These are phyloP conservation scores for Pelusios castaneus DNA, from an alignment of 2,113 vertebrate species.

Conservation along the genomic window DNA sequence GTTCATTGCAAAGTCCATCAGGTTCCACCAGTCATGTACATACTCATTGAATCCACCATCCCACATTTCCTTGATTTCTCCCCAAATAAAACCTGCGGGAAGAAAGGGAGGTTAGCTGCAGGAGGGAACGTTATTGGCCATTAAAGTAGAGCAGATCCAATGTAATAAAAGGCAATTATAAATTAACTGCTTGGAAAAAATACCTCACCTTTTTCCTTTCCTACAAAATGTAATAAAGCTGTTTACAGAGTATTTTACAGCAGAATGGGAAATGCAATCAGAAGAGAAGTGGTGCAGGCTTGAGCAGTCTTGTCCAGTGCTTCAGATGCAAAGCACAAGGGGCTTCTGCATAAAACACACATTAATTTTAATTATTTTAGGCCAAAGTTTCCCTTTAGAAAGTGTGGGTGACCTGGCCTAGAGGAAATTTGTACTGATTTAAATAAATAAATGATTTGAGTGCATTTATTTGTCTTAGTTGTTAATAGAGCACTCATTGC, in stretches of 20 bases:
- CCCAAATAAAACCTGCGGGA: slow-evolving; percentile 93
- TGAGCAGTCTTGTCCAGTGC: neutral
- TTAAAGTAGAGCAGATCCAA: neutral
- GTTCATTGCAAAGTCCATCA: slow-evolving; percentile 99
- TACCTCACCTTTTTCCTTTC: neutral
- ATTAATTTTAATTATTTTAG: neutral
- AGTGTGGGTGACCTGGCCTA: neutral
- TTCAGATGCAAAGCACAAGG: neutral
- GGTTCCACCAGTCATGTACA: slow-evolving; percentile 97
- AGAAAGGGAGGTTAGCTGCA: slow-evolving; percentile 34
- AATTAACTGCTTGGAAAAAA: slow-evolving; percentile 36
- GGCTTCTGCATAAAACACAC: neutral
- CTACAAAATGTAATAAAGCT: neutral
- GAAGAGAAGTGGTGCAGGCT: neutral
- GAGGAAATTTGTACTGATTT: neutral
- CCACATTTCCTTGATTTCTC: slow-evolving; percentile 99
- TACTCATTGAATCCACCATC: slow-evolving; percentile 96
- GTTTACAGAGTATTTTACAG: neutral
- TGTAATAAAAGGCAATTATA: neutral
- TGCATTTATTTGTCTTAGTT: neutral
- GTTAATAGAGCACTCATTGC: neutral
- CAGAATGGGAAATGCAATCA: slow-evolving; percentile 2
- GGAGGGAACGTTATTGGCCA: neutral
- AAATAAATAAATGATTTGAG: neutral
- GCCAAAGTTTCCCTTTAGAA: neutral